phyloP scores from a whole-genome alignment of 37 sponge, comb jelly and placozoan species.

The Halisarca cf. caerulea region DNA sequence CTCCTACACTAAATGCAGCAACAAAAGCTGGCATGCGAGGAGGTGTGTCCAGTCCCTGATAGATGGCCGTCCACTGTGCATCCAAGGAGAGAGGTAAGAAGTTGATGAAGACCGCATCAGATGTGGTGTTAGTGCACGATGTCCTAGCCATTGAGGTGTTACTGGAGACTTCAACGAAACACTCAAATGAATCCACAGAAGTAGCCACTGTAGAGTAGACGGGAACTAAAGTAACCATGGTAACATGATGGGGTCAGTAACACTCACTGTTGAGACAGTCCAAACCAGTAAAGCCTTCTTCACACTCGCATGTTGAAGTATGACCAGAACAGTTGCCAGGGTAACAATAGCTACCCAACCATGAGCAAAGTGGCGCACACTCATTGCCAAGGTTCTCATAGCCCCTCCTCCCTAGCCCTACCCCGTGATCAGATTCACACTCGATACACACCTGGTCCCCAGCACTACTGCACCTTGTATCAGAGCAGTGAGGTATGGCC shows the following conservation, averaged over 20 bases:
- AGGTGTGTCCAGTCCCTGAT: slow-evolving; percentile 24
- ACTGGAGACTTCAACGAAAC: background rate
- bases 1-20: slow-evolving; percentile 42
- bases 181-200: background rate
- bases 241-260: too few relatives aligned
- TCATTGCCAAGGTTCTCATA: slow-evolving; percentile 48
- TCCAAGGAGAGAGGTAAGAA: slow-evolving; percentile 31
- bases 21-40: slow-evolving; percentile 62
- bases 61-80: slow-evolving; percentile 37
- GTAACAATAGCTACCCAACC: slow-evolving; percentile 63
- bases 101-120: slow-evolving; percentile 45
- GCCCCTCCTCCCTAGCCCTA: slow-evolving; percentile 45
- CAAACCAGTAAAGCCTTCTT: slow-evolving; percentile 51
- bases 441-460: slow-evolving; percentile 47
- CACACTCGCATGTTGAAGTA: slow-evolving; percentile 55
- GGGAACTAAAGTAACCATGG: too few relatives aligned
- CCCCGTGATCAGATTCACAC: slow-evolving; percentile 64
- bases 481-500: slow-evolving; percentile 55
- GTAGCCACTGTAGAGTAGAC: background rate
- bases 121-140: slow-evolving; percentile 25
- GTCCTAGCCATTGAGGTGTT: background rate
- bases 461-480: slow-evolving; percentile 53
- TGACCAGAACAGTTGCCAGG: slow-evolving; percentile 67
- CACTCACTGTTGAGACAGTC: slow-evolving; percentile 73
- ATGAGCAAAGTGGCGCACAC: slow-evolving; percentile 67